Conservation (phyloP, 1,140 invertebrate genomes). For the Lethocerus indicus region DNA sequence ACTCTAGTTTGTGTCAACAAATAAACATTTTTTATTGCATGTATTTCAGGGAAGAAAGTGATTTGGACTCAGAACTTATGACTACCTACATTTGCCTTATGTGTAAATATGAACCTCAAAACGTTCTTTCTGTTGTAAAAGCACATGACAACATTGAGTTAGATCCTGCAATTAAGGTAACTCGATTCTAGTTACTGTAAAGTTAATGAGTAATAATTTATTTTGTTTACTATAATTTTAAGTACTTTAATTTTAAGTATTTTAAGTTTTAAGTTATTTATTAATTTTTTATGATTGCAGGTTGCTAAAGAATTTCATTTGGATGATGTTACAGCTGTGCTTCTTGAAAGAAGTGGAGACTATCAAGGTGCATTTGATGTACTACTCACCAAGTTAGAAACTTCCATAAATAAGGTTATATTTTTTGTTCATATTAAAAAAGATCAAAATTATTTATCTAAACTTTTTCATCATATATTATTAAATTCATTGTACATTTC, state of each 20-base stretch:
- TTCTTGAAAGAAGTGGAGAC: slow-evolving; percentile 20
- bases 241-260: background rate
- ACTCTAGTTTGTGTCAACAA: no score
- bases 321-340: slow-evolving; percentile 18
- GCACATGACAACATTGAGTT: slow-evolving; percentile 14
- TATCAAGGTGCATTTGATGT: slow-evolving; percentile 20
- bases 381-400: slow-evolving; percentile 16
- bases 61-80: slow-evolving; percentile 14
- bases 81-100: slow-evolving; percentile 15
- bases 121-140: slow-evolving; percentile 11
- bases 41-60: slow-evolving; percentile 13
- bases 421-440: no score
- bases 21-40: background rate
- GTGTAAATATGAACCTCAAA: slow-evolving; percentile 15
- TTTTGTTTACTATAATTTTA: background rate
- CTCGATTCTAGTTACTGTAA: background rate
- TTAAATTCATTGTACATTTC: background rate
- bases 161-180: slow-evolving; percentile 15
- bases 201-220: background rate
- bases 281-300: background rate
- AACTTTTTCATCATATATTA: background rate
- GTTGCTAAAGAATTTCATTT: slow-evolving; percentile 10
- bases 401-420: slow-evolving; percentile 17
- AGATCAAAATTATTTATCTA: no score
- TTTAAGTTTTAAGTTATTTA: background rate